Percentiles rank a stretch among this genome's conserved stretches.
Conservation (phyloP, 2,888 invertebrate species). For the Tiliacea citrago region DNA sequence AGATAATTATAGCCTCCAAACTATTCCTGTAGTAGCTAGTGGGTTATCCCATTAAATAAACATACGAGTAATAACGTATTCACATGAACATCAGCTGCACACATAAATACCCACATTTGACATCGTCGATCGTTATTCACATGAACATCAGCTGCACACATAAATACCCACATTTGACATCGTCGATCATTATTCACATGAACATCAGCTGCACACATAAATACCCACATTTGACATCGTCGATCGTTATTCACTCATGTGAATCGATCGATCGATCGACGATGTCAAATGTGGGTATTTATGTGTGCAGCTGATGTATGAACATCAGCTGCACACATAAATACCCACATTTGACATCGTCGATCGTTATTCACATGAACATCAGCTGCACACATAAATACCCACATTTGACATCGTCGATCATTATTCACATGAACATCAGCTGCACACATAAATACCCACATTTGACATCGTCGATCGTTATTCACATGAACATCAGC, state of each 20-base stretch:
- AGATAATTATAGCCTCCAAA: background rate
- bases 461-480: too few species aligned
- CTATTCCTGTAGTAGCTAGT: background rate
- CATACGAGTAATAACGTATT: background rate
- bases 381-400: too few species aligned
- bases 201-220: background rate
- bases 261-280: too few species aligned
- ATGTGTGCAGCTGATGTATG: too few species aligned
- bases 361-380: too few species aligned
- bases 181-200: conserved; percentile 9
- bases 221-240: background rate
- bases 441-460: too few species aligned
- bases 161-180: background rate
- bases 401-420: too few species aligned
- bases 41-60: conserved; percentile 3
- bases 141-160: background rate
- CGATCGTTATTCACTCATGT: conserved; percentile 15
- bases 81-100: background rate
- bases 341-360: too few species aligned
- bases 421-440: too few species aligned
- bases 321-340: too few species aligned
- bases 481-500: too few species aligned
- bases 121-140: conserved; percentile 7
- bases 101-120: background rate
- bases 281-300: too few species aligned